Percentiles rank a stretch among this genome's conserved stretches.
phyloP scores from a whole-genome alignment of 2,888 invertebrate genomes.

The Imbricaverruca yamaguchii region DNA sequence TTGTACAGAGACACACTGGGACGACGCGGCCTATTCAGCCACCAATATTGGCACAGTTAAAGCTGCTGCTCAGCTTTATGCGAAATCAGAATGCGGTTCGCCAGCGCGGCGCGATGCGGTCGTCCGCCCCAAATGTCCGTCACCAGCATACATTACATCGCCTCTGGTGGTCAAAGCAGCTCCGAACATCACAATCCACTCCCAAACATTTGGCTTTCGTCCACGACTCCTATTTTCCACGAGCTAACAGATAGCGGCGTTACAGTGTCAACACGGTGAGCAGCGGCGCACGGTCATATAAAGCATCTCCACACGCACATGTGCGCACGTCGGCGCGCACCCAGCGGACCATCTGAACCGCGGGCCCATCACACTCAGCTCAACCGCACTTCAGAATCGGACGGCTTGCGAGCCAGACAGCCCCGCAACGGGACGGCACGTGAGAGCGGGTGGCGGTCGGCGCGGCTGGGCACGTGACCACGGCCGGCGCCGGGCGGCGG shows the following conservation, averaged over 20 bases:
- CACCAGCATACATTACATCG: background rate
- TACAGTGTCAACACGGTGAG: background rate
- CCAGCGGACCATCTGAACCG: background rate
- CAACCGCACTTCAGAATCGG: conserved; percentile 24
- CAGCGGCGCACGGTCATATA: background rate
- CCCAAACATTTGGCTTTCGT: too few relatives aligned
- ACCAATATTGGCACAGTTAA: conserved; percentile 7
- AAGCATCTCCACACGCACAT: background rate
- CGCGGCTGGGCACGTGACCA: background rate
- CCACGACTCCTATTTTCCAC: too few relatives aligned
- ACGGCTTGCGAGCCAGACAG: background rate
- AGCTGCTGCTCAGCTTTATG: conserved; percentile 8
- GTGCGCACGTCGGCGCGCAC: background rate
- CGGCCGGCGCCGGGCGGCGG: too few relatives aligned
- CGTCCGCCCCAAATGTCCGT: background rate
- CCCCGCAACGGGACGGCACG: background rate
- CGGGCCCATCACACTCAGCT: background rate
- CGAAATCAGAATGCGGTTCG: background rate
- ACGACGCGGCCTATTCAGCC: background rate
- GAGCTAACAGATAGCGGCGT: background rate
- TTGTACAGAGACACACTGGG: background rate
- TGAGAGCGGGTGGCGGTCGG: conserved; percentile 4
- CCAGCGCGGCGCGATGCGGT: background rate
- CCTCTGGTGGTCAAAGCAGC: background rate
- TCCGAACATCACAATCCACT: background rate